phyloP scores from a whole-genome alignment of 1,140 invertebrate genomes.

The Octopus sinensis region DNA sequence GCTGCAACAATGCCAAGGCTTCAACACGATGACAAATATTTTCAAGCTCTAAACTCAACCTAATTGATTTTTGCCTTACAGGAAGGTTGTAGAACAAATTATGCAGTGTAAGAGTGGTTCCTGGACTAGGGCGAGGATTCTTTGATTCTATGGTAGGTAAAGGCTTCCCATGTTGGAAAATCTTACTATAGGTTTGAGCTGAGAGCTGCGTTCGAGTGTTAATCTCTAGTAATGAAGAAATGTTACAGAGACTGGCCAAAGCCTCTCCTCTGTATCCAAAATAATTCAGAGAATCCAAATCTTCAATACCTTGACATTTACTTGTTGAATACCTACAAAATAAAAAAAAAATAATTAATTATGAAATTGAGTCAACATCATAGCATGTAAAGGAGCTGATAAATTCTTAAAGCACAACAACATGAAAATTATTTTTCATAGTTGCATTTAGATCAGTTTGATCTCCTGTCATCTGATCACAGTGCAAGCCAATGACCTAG shows the following conservation, averaged over 20 bases:
- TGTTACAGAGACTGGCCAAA: slow-evolving; percentile 63
- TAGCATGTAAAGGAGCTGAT: too few relatives aligned
- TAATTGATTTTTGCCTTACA: slow-evolving; percentile 63
- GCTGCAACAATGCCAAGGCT: slow-evolving; percentile 64
- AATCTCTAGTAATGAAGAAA: slow-evolving; percentile 63
- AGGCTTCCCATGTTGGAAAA: slow-evolving; percentile 57
- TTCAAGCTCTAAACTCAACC: slow-evolving; percentile 62
- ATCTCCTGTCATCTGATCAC: too few relatives aligned
- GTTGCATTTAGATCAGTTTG: too few relatives aligned
- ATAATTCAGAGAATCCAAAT: slow-evolving; percentile 59
- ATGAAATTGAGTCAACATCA: too few relatives aligned
- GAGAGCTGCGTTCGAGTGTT: slow-evolving; percentile 56
- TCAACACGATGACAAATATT: slow-evolving; percentile 62
- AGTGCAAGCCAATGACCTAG: too few relatives aligned
- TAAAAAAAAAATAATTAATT: background rate
- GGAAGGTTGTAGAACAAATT: slow-evolving; percentile 66
- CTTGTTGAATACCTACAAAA: slow-evolving; percentile 63
- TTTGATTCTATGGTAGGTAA: slow-evolving; percentile 43
- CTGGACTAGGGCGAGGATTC: slow-evolving; percentile 60
- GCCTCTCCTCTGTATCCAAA: slow-evolving; percentile 69
- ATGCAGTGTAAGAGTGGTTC: slow-evolving; percentile 67
- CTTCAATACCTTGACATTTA: slow-evolving; percentile 62
- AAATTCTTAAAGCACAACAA: too few relatives aligned
- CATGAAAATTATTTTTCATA: too few relatives aligned
- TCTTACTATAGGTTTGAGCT: slow-evolving; percentile 59